phyloP scores from a whole-genome alignment of 2,888 invertebrate species.

The Rhagophthalmus giganteus region DNA sequence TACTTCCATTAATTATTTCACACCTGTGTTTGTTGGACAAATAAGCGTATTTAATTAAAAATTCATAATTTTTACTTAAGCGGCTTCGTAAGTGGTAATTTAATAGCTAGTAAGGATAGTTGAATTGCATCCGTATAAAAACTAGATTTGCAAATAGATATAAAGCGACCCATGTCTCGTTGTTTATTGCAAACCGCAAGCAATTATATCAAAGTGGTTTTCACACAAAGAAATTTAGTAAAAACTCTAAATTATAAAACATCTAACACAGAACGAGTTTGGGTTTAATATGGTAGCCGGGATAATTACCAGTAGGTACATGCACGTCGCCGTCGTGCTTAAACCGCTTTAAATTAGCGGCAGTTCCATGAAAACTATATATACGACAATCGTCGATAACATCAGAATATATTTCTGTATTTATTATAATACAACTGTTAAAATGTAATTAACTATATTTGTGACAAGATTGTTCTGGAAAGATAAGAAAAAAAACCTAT shows the following conservation, averaged over 20 bases:
- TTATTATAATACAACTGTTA: constrained; percentile 39
- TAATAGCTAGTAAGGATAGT: too few relatives aligned
- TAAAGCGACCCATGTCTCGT: not conserved
- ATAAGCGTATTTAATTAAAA: not conserved
- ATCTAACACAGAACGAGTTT: constrained; percentile 16
- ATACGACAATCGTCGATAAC: constrained; percentile 38
- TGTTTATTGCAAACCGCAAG: constrained; percentile 19
- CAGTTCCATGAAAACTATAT: constrained; percentile 44
- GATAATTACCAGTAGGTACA: constrained; percentile 45
- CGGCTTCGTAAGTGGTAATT: too few relatives aligned
- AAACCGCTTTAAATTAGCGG: constrained; percentile 44
- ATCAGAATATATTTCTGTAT: constrained; percentile 40
- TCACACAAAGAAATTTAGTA: constrained; percentile 23
- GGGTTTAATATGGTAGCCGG: constrained; percentile 17
- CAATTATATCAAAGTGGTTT: constrained; percentile 27
- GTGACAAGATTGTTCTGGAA: constrained; percentile 17
- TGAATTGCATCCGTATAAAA: too few relatives aligned
- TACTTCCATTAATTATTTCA: not conserved
- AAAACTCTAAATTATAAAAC: constrained; percentile 22
- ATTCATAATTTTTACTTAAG: too few relatives aligned
- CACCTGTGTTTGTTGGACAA: not conserved
- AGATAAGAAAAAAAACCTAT: constrained; percentile 19
- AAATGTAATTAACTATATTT: constrained; percentile 33
- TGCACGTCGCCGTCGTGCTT: constrained; percentile 40
- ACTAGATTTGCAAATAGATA: not conserved